Evolutionary conservation across 2,888 invertebrate species (phyloP), one percentile per base, ranked within the genome.

Genomic region (Lagria hirta): DNA sequence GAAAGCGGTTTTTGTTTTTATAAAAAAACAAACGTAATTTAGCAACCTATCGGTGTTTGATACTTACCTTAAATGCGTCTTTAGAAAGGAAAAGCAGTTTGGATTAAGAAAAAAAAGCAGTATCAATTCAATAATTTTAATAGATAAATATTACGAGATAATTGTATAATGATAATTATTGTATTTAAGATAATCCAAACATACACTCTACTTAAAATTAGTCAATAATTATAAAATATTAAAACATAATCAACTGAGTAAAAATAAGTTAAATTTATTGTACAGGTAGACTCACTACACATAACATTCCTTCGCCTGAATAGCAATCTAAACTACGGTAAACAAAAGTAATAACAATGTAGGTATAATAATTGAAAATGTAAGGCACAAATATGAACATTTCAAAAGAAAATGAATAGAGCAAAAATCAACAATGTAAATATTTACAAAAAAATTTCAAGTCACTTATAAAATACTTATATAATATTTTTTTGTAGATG

Each of bases 211-310:
- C 52, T 55, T 57, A 53, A 49, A 43, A 53, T 53, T 53, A 51
- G 53, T 53, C 45, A 51, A 51, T 53, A 60, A 57, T 62, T 61
- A 60, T 62, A 62, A 62, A 62, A 62, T 61, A 61, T 60, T 59
- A 61, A 58, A 61, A 60, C 58, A 58, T 60, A 62, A 59, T 60
- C 57, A 60, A 60, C 55, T 51, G 52, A 60, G 54, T 60, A 61
- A 56, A 60, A 61, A 59, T 58, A 62, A 60, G 53, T 61, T 60
- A 62, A 54, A 54, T 48, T 52, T 57, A 58, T 58, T 54, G 56
- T 51, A 60, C 56, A 57, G 55, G 50, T 37, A 55, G 52, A 52
- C 46, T 49, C 49, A 56, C 49, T 54, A 57, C 50, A 57, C 41
- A 51, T 57, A 60, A 60, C 58, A 60, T 54, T 60, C 58, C 58